A percentile compares a stretch with the other conserved stretches of the same genome.
Evolutionary conservation across 1,140 invertebrate genomes (phyloP).

Genomic region (Drosophila tropicalis): DNA sequence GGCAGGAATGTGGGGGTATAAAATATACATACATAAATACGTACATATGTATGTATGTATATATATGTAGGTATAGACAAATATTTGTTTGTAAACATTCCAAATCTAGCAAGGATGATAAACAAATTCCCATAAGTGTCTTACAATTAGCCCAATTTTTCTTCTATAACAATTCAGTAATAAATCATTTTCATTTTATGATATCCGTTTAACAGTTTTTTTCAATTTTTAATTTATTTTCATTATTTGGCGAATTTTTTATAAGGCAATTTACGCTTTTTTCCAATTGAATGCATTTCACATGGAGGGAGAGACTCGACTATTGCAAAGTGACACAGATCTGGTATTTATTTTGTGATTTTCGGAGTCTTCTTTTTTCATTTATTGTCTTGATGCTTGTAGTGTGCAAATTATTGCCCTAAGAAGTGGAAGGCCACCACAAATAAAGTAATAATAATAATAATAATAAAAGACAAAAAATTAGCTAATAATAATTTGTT

Average conservation of each 20-base stretch:
- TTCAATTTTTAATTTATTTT: neutral
- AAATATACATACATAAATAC: no score
- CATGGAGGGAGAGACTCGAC: neutral
- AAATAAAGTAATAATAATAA: conserved; percentile 18
- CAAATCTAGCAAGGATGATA: no score
- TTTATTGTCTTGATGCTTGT: neutral
- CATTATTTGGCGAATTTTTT: conserved; percentile 1
- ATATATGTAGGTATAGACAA: no score
- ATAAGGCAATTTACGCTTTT: conserved; percentile 4
- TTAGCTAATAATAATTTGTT: conserved; percentile 76
- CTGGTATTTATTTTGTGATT: neutral
- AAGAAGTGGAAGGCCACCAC: neutral
- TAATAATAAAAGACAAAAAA: conserved; percentile 45
- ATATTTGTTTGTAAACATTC: no score
- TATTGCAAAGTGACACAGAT: conserved; percentile 5
- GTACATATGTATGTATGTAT: no score
- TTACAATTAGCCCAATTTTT: no score
- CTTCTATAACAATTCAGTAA: no score
- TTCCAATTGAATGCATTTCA: conserved; percentile 11
- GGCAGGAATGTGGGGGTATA: no score
- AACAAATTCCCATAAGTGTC: no score
- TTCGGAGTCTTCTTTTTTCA: neutral
- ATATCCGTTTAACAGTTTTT: neutral
- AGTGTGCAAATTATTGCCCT: conserved; percentile 26
- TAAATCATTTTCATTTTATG: conserved; percentile 1